Evolutionary conservation across 2,797 vertebrate species (phyloP).

Genomic region (Ctenopoma kingsleyae): DNA sequence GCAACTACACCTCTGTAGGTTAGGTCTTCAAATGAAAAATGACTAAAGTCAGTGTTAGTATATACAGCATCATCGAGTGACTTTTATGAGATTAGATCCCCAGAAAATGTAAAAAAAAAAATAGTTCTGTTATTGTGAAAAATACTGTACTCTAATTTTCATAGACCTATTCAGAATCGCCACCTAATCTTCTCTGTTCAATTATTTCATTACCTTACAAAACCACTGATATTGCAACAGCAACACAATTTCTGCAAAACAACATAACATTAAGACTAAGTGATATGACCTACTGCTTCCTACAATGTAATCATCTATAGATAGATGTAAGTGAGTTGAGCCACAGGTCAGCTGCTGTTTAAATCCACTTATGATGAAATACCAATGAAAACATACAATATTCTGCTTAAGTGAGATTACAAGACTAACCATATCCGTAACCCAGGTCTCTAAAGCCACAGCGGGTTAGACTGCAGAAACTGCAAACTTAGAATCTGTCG

Average conservation of each 20-base stretch:
- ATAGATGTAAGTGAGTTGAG: no score
- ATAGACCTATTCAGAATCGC: no score
- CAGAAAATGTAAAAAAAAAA: background rate
- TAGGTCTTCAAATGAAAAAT: background rate
- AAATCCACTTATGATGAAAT: background rate
- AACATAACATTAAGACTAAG: no score
- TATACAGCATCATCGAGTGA: background rate
- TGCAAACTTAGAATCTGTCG: background rate
- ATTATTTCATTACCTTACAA: no score
- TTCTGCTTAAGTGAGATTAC: background rate
- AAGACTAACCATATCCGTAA: background rate
- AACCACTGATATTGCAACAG: no score
- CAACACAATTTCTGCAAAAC: no score
- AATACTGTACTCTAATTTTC: background rate
- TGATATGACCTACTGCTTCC: no score
- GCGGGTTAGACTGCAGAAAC: conserved; percentile 7
- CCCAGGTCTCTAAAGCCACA: background rate
- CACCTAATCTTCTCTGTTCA: no score
- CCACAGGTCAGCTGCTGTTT: background rate
- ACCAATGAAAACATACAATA: background rate
- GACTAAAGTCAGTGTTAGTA: background rate
- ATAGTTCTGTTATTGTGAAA: background rate
- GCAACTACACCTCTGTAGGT: background rate
- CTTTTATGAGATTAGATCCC: background rate
- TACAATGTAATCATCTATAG: no score